Conservation (phyloP, 2,888 invertebrate species). For the Sphinx pinastri region DNA sequence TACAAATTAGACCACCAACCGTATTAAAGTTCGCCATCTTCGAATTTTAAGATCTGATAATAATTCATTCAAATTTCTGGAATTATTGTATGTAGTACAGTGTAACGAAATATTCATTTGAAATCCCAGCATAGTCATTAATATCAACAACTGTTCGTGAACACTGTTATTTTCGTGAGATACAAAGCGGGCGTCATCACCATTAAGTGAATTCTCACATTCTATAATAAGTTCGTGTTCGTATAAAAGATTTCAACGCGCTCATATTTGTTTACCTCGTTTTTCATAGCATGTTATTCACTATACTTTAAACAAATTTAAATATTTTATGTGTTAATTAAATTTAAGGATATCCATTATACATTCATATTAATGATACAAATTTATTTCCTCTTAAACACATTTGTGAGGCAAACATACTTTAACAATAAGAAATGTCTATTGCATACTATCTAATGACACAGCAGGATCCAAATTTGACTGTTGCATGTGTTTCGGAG, state of each 20-base stretch:
- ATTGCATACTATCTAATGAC: slow-evolving; percentile 20
- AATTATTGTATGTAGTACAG: no score
- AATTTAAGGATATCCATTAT: neutral
- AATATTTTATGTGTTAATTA: neutral
- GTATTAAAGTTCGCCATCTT: no score
- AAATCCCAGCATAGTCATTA: neutral
- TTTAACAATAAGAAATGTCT: neutral
- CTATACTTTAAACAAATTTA: neutral
- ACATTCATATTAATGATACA: neutral
- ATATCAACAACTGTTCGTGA: neutral
- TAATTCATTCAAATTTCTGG: no score
- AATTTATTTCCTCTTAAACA: neutral
- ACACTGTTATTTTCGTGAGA: neutral
- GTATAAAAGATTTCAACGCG: slow-evolving; percentile 74
- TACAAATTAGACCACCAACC: no score
- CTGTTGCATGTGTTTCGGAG: slow-evolving; percentile 23
- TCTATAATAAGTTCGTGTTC: slow-evolving; percentile 13
- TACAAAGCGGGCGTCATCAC: slow-evolving; percentile 16
- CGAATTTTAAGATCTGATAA: no score
- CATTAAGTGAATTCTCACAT: slow-evolving; percentile 17
- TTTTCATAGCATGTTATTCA: neutral
- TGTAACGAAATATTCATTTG: neutral
- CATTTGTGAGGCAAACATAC: neutral
- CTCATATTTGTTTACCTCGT: neutral
- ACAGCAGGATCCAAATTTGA: slow-evolving; percentile 16